Percentiles rank a stretch among this genome's conserved stretches.
Evolutionary conservation across 2,888 invertebrate species (phyloP).

Genomic region (Pediacus dermestoides): DNA sequence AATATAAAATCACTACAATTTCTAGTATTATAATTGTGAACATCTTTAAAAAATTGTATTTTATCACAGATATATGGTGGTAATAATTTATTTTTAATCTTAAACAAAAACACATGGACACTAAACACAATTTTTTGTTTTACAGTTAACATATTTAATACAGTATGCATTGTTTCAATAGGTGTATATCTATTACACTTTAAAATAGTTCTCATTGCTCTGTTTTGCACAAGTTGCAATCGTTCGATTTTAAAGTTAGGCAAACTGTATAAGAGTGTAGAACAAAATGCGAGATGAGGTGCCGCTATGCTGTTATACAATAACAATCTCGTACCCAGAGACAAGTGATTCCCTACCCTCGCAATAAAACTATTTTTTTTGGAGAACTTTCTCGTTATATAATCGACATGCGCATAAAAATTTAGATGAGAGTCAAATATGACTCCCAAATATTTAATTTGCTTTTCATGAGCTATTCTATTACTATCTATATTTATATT

Average conservation of each 20-base stretch:
- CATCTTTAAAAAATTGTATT: not conserved
- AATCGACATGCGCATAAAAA: not conserved
- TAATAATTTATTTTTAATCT: slow-evolving; percentile 4
- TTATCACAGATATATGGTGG: slow-evolving; percentile 1
- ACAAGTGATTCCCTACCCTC: not conserved
- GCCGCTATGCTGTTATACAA: slow-evolving; percentile 3
- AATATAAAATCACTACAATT: slow-evolving; percentile 2
- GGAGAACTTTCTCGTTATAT: slow-evolving; percentile 1
- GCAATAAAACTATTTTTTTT: not conserved
- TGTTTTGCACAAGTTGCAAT: slow-evolving; percentile 1
- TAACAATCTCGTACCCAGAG: not conserved
- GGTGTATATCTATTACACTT: slow-evolving; percentile 3
- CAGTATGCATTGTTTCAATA: not conserved
- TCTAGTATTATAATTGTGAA: not conserved
- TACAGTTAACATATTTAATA: not conserved
- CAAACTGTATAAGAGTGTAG: slow-evolving; percentile 1
- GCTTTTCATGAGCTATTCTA: not conserved
- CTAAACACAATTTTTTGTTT: slow-evolving; percentile 3
- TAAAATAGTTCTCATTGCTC: slow-evolving; percentile 1
- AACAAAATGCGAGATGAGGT: not conserved
- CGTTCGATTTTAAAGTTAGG: not conserved
- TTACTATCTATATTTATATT: not conserved
- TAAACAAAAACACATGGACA: not conserved
- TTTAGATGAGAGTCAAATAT: slow-evolving; percentile 1
- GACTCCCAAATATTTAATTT: slow-evolving; percentile 5